Percentiles rank a stretch among this genome's conserved stretches.
phyloP scores from a whole-genome alignment of 1,140 invertebrate genomes.

The Hylaeus anthracinus region DNA sequence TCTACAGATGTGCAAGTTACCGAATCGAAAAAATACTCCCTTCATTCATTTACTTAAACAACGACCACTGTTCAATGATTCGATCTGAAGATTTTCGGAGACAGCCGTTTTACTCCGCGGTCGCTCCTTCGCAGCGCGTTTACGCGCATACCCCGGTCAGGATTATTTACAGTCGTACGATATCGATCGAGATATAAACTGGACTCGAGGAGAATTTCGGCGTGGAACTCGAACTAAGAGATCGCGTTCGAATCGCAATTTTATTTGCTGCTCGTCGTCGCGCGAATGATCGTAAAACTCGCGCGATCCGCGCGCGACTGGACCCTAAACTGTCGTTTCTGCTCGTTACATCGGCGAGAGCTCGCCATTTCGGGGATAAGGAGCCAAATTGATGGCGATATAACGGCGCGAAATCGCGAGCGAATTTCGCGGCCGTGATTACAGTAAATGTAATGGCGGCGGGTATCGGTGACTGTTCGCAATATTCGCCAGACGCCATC shows the following conservation, averaged over 20 bases:
- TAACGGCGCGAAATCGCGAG: constrained; percentile 50
- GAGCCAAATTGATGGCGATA: constrained; percentile 46
- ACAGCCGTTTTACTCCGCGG: background rate
- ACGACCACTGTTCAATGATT: too few species aligned
- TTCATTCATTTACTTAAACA: too few species aligned
- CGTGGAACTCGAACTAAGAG: constrained; percentile 12
- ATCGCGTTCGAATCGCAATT: constrained; percentile 28
- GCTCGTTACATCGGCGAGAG: constrained; percentile 18
- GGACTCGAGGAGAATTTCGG: constrained; percentile 21
- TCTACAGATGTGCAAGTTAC: too few species aligned
- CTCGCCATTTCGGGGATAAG: constrained; percentile 27
- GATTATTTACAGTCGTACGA: constrained; percentile 61
- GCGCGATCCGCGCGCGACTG: constrained; percentile 31
- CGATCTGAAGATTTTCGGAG: constrained; percentile 14
- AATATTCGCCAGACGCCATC: background rate
- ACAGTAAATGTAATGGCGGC: constrained; percentile 28
- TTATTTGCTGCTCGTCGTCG: constrained; percentile 12
- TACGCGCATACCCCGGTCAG: constrained; percentile 29
- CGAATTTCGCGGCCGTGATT: constrained; percentile 38
- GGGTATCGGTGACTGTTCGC: constrained; percentile 8
- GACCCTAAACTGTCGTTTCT: constrained; percentile 5
- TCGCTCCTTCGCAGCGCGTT: background rate
- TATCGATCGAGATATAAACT: constrained; percentile 62
- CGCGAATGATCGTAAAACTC: constrained; percentile 40
- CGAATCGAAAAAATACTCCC: too few species aligned